Evolutionary conservation across 1,140 invertebrate genomes (phyloP), one percentile per base, ranked within the genome.

Genomic region (Drepana arcuata): DNA sequence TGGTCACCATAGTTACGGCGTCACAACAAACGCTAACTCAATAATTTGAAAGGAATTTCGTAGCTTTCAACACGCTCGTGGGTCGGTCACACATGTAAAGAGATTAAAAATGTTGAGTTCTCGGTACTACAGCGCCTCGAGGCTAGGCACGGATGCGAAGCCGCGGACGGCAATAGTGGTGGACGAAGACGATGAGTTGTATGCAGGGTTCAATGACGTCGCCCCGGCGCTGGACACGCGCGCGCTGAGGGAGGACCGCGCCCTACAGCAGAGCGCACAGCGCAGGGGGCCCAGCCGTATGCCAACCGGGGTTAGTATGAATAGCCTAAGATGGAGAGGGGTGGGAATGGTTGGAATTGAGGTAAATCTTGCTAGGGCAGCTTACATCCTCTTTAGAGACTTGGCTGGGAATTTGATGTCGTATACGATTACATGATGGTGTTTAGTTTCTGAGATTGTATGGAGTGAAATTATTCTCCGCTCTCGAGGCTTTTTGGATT

Each of bases 131-230:
- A 68, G 55, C 33, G 56, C 57, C 13, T 67, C 73, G 0, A 59
- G 71, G 4, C 51, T 69, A 1, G 69, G 63, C 9, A 54, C 54
- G 0, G 71, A 69, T 4, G 37, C 58, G 14, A 69, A 67, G 31
- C 64, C 64, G 9, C 61, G 69, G 2, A 69, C 70, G 1, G 67
- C 74, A 0, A 48, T 64, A 14, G 47, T 77, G 1, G 57, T 75
- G 10, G 71, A 82, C 26, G 80, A 81, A 3, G 80, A 83, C 10
- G 80, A 83, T 18, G 80, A 82, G 1, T 35, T 81, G 14, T 83
- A 83, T 40, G 48, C 57, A 5, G 82, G 82, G 1, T 84, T 84
- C 43, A 81, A 83, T 29, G 72, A 83, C 2, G 73, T 84, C 26
- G 59, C 80, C 0, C 75, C 80, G 0, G 82, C 82, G 1, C 38